Evolutionary conservation across 2,113 vertebrate species (phyloP), one percentile per base, ranked within the genome.

Genomic region (Phylloscopus trochiloides): DNA sequence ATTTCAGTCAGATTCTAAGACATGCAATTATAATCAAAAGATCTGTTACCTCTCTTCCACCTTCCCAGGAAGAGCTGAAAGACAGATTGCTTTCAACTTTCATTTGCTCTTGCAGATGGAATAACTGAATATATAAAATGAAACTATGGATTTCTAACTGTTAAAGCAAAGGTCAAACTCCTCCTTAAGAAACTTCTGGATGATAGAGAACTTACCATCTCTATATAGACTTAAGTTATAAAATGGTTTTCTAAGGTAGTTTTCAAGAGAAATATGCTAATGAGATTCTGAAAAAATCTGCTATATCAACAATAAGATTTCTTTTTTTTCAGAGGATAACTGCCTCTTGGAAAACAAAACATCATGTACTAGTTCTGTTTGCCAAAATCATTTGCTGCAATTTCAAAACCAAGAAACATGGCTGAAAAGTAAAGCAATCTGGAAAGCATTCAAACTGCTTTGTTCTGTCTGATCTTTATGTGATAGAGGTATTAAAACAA

Each of bases 61-160:
- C 12, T 54, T 61, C 14, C 28, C 12, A 86, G 14, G 22, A 79
- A 68, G 19, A 48, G 11, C 6, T 57, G 52, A 38, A 81, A 61
- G 13, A 11, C 6, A 40, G 4, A 70, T 62, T n/a, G 28, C 19
- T 86, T 54, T 32, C 55, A 63, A 40, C 18, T 47, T 55, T 57
- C 84, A 75, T 79, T 76, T 84, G 58, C 43, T 92, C 61, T 71
- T 50, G 25, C 36, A 89, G n/a, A 43, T 10, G 28, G 29, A 71
- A 67, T 45, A 91, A 84, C 0, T 43, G 22, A 86, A 63, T 47
- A 65, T 12, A 68, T 32, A 2, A 85, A 85, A 86, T 52, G 5
- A 76, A 94, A 88, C 48, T 66, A 96, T 78, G 88, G 94, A 97
- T 97, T 98, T 97, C 95, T 97, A 97, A 97, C 62, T 96, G 91